A percentile compares a stretch with the other conserved stretches of the same genome.
Evolutionary conservation across 2,113 vertebrate genomes (phyloP).

Genomic region (Cacatua alba): DNA sequence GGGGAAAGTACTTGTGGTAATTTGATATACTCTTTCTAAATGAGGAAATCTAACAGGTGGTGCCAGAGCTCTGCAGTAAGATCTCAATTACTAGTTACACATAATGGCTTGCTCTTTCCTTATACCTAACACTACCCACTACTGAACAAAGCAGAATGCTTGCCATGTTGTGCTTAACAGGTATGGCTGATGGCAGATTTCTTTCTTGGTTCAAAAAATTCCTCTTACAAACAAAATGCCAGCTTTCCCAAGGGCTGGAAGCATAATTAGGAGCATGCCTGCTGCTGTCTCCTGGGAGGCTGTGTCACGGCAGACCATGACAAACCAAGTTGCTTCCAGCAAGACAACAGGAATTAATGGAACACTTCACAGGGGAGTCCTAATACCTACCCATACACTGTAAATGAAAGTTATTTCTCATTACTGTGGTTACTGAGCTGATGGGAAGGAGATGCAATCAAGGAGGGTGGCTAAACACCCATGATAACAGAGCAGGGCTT

Average conservation of each 20-base stretch:
- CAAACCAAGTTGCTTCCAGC: not conserved
- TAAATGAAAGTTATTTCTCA: not conserved
- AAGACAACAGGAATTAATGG: not conserved
- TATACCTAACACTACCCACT: not conserved
- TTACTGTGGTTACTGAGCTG: not conserved
- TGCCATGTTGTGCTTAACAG: not conserved
- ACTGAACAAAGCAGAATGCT: not conserved
- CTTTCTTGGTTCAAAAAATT: not conserved
- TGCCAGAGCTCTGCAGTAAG: not conserved
- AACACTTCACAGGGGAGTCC: not conserved
- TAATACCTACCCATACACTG: not conserved
- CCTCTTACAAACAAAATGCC: not conserved
- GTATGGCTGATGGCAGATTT: not conserved
- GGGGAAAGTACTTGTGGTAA: not conserved
- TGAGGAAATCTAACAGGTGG: not conserved
- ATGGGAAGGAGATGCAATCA: not conserved
- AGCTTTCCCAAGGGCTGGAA: not conserved
- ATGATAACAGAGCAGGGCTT: not conserved
- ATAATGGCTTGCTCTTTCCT: not conserved
- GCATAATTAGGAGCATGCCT: not conserved
- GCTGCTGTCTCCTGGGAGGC: not conserved
- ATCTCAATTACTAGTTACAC: not conserved
- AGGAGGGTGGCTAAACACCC: not conserved
- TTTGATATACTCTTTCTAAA: not conserved
- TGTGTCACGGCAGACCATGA: not conserved